Conservation (phyloP, 2,888 invertebrate species). For the Agriotes lineatus region DNA sequence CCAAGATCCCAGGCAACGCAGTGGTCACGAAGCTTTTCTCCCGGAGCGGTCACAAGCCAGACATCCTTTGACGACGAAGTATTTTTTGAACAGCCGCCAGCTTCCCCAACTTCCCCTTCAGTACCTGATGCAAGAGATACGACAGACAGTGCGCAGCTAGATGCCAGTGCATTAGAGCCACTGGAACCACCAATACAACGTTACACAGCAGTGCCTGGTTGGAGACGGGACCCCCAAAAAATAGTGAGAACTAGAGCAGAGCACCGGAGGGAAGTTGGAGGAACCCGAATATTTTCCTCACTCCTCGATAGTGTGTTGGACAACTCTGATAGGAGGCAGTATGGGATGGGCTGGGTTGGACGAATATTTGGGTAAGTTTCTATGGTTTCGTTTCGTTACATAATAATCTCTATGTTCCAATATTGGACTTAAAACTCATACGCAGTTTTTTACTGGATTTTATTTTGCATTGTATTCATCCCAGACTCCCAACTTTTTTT, state of each 20-base stretch:
- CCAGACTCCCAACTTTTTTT: no score
- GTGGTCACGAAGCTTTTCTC: slow-evolving; percentile 81
- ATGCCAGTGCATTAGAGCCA: slow-evolving; percentile 63
- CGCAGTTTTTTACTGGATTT: no score
- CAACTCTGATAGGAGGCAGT: slow-evolving; percentile 89
- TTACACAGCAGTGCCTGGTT: slow-evolving; percentile 59
- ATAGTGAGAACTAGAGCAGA: slow-evolving; percentile 65
- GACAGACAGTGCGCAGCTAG: slow-evolving; percentile 47
- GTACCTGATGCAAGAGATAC: slow-evolving; percentile 56
- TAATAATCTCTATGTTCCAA: no score
- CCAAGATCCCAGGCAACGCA: slow-evolving; percentile 72
- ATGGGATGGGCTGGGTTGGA: slow-evolving; percentile 86
- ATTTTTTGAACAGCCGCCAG: slow-evolving; percentile 38
- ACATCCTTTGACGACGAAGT: slow-evolving; percentile 39
- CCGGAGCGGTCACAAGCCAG: slow-evolving; percentile 57
- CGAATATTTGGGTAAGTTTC: slow-evolving; percentile 77
- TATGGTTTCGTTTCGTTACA: no score
- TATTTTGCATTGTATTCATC: no score
- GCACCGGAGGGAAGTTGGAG: slow-evolving; percentile 67
- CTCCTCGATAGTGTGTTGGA: slow-evolving; percentile 90
- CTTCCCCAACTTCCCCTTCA: slow-evolving; percentile 66
- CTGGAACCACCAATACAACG: slow-evolving; percentile 58
- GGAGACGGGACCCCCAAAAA: slow-evolving; percentile 68
- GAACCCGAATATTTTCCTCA: slow-evolving; percentile 79
- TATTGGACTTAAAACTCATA: no score